Base-by-base conservation (phyloP, 2,797 vertebrate genomes). In the Diplodus sargus region DNA sequence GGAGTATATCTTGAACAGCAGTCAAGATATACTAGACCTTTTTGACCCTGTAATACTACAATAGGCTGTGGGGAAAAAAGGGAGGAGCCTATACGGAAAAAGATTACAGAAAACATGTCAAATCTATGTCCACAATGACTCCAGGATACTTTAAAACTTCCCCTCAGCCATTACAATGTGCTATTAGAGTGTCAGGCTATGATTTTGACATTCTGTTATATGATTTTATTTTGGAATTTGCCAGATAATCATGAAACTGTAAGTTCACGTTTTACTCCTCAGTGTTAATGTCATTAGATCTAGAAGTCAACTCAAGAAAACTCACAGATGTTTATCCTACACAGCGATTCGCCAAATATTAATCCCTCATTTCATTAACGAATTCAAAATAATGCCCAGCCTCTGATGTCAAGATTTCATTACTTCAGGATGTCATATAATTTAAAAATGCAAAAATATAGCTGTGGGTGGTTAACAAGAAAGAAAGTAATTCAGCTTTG, bases 401-500 rank as follows among this genome's bases (percentile, higher is more conserved):
- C 9, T 53, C n/a, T 52, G 43, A 56, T 53, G 9, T n/a, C 39
- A 15, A 52, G 15, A 69, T 9, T 54, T 23, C 39, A 53, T 51
- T 57, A 45, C 70, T 48, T 49, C 7, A 58, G 3, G 34, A 52
- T 53, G 23, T 4, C 17, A 11, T 49, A 22, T n/a, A 14, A 6
- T 42, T 68, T 22, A 4, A 48, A 63, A 63, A 57, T 63, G 9
- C 10, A 59, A 72, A 74, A 16, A 18, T 39, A 28, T 10, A 28
- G 10, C 13, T 65, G 20, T 56, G 25, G 54, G 18, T 58, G 39
- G 12, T 54, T 23, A n/a, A 59, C 3, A 71, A 25, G 14, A 81
- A 69, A 34, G 49, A 63, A n/a, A 8, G 15, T 34, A 59, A 49
- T 72, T 66, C 60, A 74, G 54, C 23, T 67, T 57, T 73, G 69